These are phyloP conservation scores for Eptatretus atami DNA, from an alignment of 2,797 vertebrate genomes.

Conservation along the genomic window DNA sequence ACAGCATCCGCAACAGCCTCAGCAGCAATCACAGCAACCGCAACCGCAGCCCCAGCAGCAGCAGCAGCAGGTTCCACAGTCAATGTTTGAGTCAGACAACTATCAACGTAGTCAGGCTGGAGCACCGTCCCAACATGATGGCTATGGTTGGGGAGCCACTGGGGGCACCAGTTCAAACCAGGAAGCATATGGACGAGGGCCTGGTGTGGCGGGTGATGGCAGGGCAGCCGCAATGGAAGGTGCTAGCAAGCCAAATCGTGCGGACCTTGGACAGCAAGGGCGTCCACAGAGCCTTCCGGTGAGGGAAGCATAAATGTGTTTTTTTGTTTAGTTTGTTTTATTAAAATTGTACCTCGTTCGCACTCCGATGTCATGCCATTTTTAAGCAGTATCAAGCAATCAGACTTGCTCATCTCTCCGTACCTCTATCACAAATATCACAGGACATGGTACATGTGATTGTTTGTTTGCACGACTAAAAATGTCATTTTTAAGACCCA, in stretches of 20 bases:
- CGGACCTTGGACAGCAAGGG: constrained; percentile 1
- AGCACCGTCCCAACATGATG: too few relatives aligned
- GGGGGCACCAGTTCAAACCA: too few relatives aligned
- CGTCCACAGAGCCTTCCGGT: constrained; percentile 5
- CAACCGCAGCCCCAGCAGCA: background rate
- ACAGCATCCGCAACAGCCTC: background rate
- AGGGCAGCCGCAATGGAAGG: constrained; percentile 1
- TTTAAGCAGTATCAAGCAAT: too few relatives aligned
- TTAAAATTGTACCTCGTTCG: background rate
- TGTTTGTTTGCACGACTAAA: too few relatives aligned
- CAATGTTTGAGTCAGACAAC: background rate
- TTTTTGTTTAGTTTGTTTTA: background rate
- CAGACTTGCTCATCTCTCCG: too few relatives aligned
- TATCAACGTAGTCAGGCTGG: background rate
- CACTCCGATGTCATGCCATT: too few relatives aligned
- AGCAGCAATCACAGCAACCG: background rate
- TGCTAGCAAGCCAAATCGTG: background rate
- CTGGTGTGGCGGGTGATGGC: background rate
- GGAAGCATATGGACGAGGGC: too few relatives aligned
- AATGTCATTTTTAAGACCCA: too few relatives aligned
- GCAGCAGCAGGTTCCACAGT: constrained; percentile 1
- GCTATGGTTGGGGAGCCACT: too few relatives aligned
- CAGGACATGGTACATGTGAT: too few relatives aligned
- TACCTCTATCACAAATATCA: too few relatives aligned
- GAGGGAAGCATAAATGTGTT: background rate